A percentile compares a stretch with the other conserved stretches of the same genome.
Conservation (phyloP, 2,113 vertebrate species). For the cattle (Bos taurus) region ARS-UCD2.0 NC_037333.1:34059001-34059500, state of each 20-base stretch:
- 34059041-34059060: conserved; percentile 16
- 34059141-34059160: background rate
- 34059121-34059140: background rate
- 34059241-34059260: background rate
- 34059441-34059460: background rate
- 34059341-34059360: background rate
- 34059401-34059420: background rate
- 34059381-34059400: background rate
- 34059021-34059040: conserved; percentile 25
- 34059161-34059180: background rate
- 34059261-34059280: background rate
- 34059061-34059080: background rate
- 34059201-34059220: background rate
- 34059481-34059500: background rate
- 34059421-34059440: background rate
- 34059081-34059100: conserved; percentile 39
- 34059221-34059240: background rate
- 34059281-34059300: background rate
- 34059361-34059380: background rate
- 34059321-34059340: background rate
- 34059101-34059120: background rate
- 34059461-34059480: background rate
- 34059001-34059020: background rate
- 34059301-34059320: background rate
- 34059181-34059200: background rate